Percentiles rank a stretch among this genome's conserved stretches.
Evolutionary conservation across 2,888 invertebrate genomes (phyloP).

Genomic region (Latrodectus elegans): DNA sequence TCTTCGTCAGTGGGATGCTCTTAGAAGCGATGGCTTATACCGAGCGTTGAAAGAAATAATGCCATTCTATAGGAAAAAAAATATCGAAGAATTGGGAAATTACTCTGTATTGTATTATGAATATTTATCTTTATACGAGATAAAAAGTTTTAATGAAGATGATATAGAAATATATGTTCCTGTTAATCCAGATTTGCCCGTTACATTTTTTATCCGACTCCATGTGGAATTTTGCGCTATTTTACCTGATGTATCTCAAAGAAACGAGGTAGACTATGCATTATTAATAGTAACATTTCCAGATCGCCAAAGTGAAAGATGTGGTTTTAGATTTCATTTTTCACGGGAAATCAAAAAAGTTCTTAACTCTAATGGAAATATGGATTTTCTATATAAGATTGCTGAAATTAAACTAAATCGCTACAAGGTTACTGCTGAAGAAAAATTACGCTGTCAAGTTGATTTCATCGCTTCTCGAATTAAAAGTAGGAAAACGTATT

Average conservation of each 20-base stretch:
- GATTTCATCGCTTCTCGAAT: slow-evolving; percentile 29
- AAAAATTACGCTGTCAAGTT: slow-evolving; percentile 23
- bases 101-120: slow-evolving; percentile 32
- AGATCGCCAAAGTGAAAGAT: slow-evolving; percentile 14
- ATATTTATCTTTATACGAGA: slow-evolving; percentile 32
- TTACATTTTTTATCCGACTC: slow-evolving; percentile 39
- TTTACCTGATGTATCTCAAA: slow-evolving; percentile 27
- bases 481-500: slow-evolving; percentile 36
- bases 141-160: slow-evolving; percentile 39
- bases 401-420: slow-evolving; percentile 9
- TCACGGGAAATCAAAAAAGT: slow-evolving; percentile 15
- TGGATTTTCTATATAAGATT: slow-evolving; percentile 24
- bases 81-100: slow-evolving; percentile 28
- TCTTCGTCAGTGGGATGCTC: slow-evolving; percentile 30
- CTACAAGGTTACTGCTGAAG: slow-evolving; percentile 26
- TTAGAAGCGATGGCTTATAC: slow-evolving; percentile 27
- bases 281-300: slow-evolving; percentile 33
- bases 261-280: slow-evolving; percentile 7
- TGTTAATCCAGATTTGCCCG: slow-evolving; percentile 13
- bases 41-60: slow-evolving; percentile 29
- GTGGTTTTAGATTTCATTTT: slow-evolving; percentile 34
- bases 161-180: slow-evolving; percentile 58
- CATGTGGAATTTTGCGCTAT: slow-evolving; percentile 25
- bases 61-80: slow-evolving; percentile 30
- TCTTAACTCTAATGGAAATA: slow-evolving; percentile 11